A percentile compares a stretch with the other conserved stretches of the same genome.
Evolutionary conservation across 2,888 invertebrate species (phyloP).

Genomic region (Sympetrum striolatum): DNA sequence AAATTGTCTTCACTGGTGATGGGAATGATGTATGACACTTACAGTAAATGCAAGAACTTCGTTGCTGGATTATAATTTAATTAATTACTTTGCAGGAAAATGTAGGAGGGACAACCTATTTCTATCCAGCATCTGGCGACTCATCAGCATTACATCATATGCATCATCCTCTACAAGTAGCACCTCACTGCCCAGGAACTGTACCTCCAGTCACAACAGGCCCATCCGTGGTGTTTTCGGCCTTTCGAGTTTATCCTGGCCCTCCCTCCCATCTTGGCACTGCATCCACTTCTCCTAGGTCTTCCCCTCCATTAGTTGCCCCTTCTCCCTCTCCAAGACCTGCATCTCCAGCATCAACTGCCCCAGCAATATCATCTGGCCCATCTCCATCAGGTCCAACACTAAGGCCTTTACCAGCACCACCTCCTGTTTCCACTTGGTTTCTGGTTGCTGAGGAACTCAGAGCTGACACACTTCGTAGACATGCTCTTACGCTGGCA

Average conservation of each 20-base stretch:
- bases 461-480: slow-evolving; percentile 76
- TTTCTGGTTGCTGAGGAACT: slow-evolving; percentile 89
- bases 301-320: slow-evolving; percentile 53
- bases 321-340: slow-evolving; percentile 60
- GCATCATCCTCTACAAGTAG: slow-evolving; percentile 25
- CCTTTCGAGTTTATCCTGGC: slow-evolving; percentile 69
- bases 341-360: slow-evolving; percentile 52
- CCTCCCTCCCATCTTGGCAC: slow-evolving; percentile 68
- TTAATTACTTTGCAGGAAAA: slow-evolving; percentile 72
- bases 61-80: too few species aligned
- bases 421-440: slow-evolving; percentile 61
- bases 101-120: slow-evolving; percentile 94
- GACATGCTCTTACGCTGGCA: slow-evolving; percentile 75
- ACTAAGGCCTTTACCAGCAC: slow-evolving; percentile 48
- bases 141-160: slow-evolving; percentile 52
- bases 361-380: slow-evolving; percentile 53
- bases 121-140: slow-evolving; percentile 72
- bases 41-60: too few species aligned
- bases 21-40: too few species aligned
- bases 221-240: slow-evolving; percentile 58
- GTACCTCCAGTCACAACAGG: slow-evolving; percentile 47
- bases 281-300: slow-evolving; percentile 55
- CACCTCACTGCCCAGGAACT: slow-evolving; percentile 37
- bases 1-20: too few species aligned
- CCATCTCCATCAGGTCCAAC: slow-evolving; percentile 51